Conservation (phyloP, 1,140 invertebrate genomes). For the Mylabris phalerata region DNA sequence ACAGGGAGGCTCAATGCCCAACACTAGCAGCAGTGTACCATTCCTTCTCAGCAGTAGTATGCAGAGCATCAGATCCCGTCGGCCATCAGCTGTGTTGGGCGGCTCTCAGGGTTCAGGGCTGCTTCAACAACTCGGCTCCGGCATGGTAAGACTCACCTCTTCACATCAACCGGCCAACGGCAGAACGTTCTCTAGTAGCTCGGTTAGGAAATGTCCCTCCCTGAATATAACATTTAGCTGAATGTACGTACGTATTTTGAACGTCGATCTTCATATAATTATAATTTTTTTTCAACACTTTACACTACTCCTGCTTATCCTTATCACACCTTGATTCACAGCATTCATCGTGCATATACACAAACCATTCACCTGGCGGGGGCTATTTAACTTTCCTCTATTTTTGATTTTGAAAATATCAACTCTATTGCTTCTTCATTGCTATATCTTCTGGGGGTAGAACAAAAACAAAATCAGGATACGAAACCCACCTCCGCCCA, state of each 20-base stretch:
- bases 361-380: slow-evolving; percentile 33
- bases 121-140: slow-evolving; percentile 75
- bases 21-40: slow-evolving; percentile 79
- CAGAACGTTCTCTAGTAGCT: slow-evolving; percentile 63
- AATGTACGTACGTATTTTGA: slow-evolving; percentile 41
- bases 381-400: slow-evolving; percentile 28
- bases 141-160: slow-evolving; percentile 78
- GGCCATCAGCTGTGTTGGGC: slow-evolving; percentile 60
- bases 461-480: slow-evolving; percentile 4
- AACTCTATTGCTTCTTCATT: no score
- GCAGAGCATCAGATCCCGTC: slow-evolving; percentile 71
- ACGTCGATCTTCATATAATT: slow-evolving; percentile 6
- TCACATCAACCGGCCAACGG: slow-evolving; percentile 53
- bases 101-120: slow-evolving; percentile 64
- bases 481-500: slow-evolving; percentile 16
- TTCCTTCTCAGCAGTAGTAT: slow-evolving; percentile 74
- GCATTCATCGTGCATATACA: slow-evolving; percentile 28
- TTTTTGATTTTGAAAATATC: neutral
- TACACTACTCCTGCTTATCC: slow-evolving; percentile 27
- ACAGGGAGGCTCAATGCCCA: slow-evolving; percentile 79
- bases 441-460: slow-evolving; percentile 1
- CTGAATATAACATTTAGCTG: slow-evolving; percentile 53
- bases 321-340: no score
- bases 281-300: slow-evolving; percentile 8
- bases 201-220: slow-evolving; percentile 70